Percentiles rank a stretch among this genome's conserved stretches.
phyloP scores from a whole-genome alignment of 2,797 vertebrate genomes.

The Loris lydekkerianus region DNA sequence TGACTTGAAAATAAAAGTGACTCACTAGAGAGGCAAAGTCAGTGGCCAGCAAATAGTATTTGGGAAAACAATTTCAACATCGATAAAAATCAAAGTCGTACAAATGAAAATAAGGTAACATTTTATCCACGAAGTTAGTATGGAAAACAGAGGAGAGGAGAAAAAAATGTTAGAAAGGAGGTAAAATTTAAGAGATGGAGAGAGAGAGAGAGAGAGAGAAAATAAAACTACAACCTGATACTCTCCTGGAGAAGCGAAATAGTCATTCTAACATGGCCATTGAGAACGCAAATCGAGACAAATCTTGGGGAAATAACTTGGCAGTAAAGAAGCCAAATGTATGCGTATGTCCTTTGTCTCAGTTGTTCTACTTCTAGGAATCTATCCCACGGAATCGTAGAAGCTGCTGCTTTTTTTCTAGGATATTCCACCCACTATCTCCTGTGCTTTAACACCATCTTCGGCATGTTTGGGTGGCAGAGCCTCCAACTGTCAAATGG shows the following conservation, averaged over 20 bases:
- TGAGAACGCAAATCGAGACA: neutral
- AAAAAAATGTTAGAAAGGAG: neutral
- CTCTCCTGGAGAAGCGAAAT: neutral
- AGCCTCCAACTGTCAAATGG: neutral
- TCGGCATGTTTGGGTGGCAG: neutral
- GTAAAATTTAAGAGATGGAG: neutral
- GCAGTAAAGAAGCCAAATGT: neutral
- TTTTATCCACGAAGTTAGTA: constrained; percentile 23
- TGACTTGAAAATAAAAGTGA: constrained; percentile 65
- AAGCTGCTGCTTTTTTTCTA: neutral
- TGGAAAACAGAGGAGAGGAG: neutral
- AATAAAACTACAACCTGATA: neutral
- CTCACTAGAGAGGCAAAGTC: constrained; percentile 16
- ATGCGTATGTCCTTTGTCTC: neutral
- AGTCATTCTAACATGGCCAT: neutral
- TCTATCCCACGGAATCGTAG: neutral
- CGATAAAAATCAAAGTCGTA: constrained; percentile 33
- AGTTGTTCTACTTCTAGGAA: neutral
- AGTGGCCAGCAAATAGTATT: neutral
- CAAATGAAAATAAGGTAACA: constrained; percentile 40
- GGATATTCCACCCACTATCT: neutral
- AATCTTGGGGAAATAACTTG: neutral
- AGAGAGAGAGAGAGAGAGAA: neutral
- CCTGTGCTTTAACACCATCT: neutral
- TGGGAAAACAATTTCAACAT: constrained; percentile 51